phyloP scores from a whole-genome alignment of 2,888 invertebrate species.

The Platycnemis pennipes region DNA sequence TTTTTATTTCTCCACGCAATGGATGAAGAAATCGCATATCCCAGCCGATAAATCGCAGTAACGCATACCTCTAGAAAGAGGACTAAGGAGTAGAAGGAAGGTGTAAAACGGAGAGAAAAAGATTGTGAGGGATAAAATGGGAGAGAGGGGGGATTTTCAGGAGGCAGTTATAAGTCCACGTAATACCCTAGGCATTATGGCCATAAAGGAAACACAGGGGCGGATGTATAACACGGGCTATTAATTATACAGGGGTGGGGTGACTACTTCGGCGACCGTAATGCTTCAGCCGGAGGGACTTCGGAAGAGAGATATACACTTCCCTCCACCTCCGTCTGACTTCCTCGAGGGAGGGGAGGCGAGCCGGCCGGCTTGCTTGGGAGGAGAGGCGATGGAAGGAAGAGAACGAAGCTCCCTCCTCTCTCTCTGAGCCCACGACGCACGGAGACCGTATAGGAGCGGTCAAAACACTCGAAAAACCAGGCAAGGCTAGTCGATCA shows the following conservation, averaged over 20 bases:
- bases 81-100: too few species aligned
- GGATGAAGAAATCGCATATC: too few species aligned
- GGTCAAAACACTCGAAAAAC: neutral
- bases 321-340: neutral
- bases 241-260: neutral
- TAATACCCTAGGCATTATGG: constrained; percentile 22
- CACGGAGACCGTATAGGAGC: too few species aligned
- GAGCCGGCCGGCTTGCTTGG: neutral
- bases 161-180: neutral
- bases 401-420: neutral
- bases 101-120: too few species aligned
- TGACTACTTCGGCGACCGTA: neutral
- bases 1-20: too few species aligned
- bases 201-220: neutral
- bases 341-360: neutral
- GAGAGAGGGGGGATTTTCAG: neutral
- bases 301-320: neutral
- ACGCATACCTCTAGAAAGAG: too few species aligned
- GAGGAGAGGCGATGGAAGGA: neutral
- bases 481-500: constrained; percentile 20
- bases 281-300: neutral
- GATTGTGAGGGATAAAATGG: neutral
- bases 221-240: constrained; percentile 7
- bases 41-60: too few species aligned
- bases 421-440: too few species aligned